These are phyloP conservation scores for Pandemis corylana DNA, from an alignment of 2,888 invertebrate species.

Conservation along the genomic window DNA sequence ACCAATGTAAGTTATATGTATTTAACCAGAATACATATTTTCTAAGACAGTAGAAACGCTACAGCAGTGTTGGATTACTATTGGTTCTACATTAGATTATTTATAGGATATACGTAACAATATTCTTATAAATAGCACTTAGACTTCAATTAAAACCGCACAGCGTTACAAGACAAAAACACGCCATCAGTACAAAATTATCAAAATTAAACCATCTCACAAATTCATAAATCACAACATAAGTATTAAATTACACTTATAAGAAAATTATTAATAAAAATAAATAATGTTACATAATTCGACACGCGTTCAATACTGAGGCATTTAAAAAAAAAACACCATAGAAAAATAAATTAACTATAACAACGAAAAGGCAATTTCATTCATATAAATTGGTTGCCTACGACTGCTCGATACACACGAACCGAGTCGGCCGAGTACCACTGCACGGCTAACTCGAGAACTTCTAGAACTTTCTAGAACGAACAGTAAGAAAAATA, in stretches of 20 bases:
- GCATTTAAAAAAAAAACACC: constrained; percentile 20
- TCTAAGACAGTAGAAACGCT: not conserved
- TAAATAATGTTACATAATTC: constrained; percentile 40
- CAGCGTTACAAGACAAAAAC: constrained; percentile 1
- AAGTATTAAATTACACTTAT: constrained; percentile 27
- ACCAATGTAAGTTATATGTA: not conserved
- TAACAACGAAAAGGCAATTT: not conserved
- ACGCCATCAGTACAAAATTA: constrained; percentile 34
- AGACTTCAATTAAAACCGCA: not conserved
- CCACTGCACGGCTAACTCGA: too few species aligned
- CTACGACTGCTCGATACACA: too few species aligned
- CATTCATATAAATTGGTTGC: not conserved
- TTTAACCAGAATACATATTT: not conserved
- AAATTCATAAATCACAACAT: constrained; percentile 38
- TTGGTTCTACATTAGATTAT: not conserved
- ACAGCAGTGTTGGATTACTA: not conserved
- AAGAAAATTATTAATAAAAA: constrained; percentile 31
- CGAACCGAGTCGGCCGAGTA: too few species aligned
- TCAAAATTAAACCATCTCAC: constrained; percentile 27
- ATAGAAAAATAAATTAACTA: constrained; percentile 49
- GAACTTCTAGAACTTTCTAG: too few species aligned
- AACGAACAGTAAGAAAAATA: too few species aligned
- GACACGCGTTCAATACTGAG: constrained; percentile 41
- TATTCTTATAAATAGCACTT: constrained; percentile 3
- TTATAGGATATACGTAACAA: not conserved